Percentiles rank a stretch among this genome's conserved stretches.
phyloP scores from a whole-genome alignment of 2,888 invertebrate genomes.

The Volucella bombylans region DNA sequence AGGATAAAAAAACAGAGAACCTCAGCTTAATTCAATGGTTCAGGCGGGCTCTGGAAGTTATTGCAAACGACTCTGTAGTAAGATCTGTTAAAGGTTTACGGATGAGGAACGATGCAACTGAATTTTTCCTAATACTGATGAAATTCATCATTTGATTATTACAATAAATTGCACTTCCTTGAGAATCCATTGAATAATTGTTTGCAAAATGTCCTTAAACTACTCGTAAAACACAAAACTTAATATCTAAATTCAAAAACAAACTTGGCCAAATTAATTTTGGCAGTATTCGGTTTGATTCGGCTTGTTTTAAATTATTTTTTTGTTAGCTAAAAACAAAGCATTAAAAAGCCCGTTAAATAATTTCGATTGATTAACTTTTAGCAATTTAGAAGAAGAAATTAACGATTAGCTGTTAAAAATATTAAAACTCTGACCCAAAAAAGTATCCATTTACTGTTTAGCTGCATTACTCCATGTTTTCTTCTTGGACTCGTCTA shows the following conservation, averaged over 20 bases:
- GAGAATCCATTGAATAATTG: background rate
- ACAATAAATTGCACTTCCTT: too few relatives aligned
- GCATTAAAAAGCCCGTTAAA: conserved; percentile 57
- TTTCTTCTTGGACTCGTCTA: conserved; percentile 80
- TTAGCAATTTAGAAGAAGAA: conserved; percentile 74
- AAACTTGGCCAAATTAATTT: conserved; percentile 7
- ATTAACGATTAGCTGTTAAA: conserved; percentile 45
- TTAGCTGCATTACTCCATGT: conserved; percentile 48
- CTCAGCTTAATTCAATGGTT: too few relatives aligned
- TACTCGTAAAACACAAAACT: background rate
- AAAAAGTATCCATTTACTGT: conserved; percentile 1
- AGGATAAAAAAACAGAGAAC: too few relatives aligned
- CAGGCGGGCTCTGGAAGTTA: too few relatives aligned
- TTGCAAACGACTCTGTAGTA: too few relatives aligned
- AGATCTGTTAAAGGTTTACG: too few relatives aligned
- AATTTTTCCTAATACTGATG: too few relatives aligned
- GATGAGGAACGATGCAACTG: too few relatives aligned
- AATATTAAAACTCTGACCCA: conserved; percentile 21
- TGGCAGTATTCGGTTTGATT: conserved; percentile 14
- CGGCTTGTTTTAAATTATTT: conserved; percentile 18
- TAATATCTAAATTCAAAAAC: background rate
- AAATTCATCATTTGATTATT: too few relatives aligned
- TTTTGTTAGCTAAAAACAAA: conserved; percentile 29
- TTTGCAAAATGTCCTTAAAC: background rate
- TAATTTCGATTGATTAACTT: conserved; percentile 29